Percentiles rank a stretch among this genome's conserved stretches.
phyloP scores from a whole-genome alignment of 2,888 invertebrate species.

The Adela reaumurella region DNA sequence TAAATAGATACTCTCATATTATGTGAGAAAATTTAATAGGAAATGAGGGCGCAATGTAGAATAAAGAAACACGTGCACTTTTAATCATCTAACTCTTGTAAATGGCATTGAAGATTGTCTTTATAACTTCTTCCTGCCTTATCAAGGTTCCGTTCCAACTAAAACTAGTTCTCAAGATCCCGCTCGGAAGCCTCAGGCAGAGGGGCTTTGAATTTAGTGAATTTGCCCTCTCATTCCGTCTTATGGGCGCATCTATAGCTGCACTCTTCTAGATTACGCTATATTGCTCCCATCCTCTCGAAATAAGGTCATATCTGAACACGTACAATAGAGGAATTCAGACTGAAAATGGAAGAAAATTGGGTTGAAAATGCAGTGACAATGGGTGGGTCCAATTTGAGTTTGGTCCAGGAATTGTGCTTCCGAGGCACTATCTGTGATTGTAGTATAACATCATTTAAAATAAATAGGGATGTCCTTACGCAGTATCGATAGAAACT shows the following conservation, averaged over 20 bases:
- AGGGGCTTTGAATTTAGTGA: constrained; percentile 55
- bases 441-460: constrained; percentile 51
- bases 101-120: no score
- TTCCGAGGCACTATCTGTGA: constrained; percentile 22
- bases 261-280: not conserved
- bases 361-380: not conserved
- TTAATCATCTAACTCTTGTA: no score
- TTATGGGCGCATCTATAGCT: not conserved
- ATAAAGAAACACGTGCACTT: no score
- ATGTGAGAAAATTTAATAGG: no score
- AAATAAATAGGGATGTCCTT: constrained; percentile 34
- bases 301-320: not conserved
- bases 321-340: not conserved
- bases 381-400: not conserved
- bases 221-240: constrained; percentile 24
- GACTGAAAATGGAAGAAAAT: not conserved
- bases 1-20: no score
- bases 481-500: no score
- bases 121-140: not conserved
- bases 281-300: not conserved
- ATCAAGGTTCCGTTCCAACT: constrained; percentile 16
- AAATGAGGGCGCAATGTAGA: no score
- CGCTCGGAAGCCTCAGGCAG: no score
- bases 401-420: not conserved
- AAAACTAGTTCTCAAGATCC: no score